Evolutionary conservation across 23 tunicate genomes (phyloP).

Genomic region (Ciona savignyi): DNA sequence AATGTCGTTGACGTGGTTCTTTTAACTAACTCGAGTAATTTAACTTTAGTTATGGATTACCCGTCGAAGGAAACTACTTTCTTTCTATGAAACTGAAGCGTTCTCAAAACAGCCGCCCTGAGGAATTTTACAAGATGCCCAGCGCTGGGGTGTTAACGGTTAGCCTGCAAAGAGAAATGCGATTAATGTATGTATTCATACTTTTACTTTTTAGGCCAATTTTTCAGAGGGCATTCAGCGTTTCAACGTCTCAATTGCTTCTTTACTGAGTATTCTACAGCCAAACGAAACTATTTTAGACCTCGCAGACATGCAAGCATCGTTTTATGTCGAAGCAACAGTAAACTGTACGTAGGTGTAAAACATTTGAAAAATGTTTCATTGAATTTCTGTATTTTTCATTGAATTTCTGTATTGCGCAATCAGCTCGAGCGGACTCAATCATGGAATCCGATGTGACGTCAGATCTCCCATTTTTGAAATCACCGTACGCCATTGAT

Average conservation of each 20-base stretch:
- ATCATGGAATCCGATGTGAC: conserved; percentile 20
- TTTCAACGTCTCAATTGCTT: background rate
- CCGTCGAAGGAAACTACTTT: background rate
- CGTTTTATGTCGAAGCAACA: background rate
- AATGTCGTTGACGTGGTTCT: too few species aligned
- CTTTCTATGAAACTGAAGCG: background rate
- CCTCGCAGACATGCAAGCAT: background rate
- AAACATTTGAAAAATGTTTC: too few species aligned
- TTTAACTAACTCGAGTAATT: background rate
- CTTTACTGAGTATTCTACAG: background rate
- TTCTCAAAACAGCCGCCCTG: background rate
- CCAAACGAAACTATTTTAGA: background rate
- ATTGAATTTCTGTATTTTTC: too few species aligned
- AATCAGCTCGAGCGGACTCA: conserved; percentile 29
- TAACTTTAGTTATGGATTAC: background rate
- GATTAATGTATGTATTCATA: too few species aligned
- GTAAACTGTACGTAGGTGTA: background rate
- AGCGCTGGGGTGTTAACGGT: background rate
- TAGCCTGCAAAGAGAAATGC: too few species aligned
- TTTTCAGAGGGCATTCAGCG: background rate
- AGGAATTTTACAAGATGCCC: background rate
- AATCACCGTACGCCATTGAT: conserved; percentile 24
- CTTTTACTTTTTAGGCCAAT: too few species aligned
- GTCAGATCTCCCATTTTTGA: conserved; percentile 12
- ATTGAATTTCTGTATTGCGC: too few species aligned